phyloP scores from a whole-genome alignment of 2,113 vertebrate species.

The Aphelocoma coerulescens region DNA sequence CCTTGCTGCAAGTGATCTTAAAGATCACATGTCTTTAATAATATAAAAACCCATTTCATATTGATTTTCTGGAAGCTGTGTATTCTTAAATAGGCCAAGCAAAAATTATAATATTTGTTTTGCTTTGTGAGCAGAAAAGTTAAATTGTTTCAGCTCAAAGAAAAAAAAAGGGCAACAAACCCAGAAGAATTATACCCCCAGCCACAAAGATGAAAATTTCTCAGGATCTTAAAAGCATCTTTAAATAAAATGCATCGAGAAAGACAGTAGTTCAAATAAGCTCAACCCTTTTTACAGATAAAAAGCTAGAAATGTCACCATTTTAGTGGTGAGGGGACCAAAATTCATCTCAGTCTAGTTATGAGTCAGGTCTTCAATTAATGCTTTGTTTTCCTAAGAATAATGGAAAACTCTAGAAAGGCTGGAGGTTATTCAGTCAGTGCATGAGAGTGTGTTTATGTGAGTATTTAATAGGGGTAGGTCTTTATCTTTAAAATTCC shows the following conservation, averaged over 20 bases:
- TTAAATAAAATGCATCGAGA: conserved; percentile 4
- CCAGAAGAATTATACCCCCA: background rate
- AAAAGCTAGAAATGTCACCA: background rate
- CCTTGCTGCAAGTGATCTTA: background rate
- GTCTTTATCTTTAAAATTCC: background rate
- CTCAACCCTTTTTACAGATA: background rate
- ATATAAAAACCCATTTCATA: background rate
- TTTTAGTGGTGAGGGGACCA: background rate
- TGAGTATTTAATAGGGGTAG: background rate
- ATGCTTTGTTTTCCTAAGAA: background rate
- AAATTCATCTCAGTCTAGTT: background rate
- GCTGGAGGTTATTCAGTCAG: background rate
- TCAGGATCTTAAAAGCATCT: background rate
- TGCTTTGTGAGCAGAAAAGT: background rate
- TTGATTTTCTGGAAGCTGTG: background rate
- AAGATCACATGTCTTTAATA: background rate
- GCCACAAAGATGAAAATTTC: background rate
- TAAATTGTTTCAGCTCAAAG: background rate
- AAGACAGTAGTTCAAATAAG: background rate
- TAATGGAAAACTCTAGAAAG: background rate
- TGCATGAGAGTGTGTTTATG: background rate
- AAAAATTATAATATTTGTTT: background rate
- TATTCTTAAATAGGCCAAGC: background rate
- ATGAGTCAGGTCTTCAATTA: background rate
- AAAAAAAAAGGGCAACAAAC: background rate